phyloP scores from a whole-genome alignment of 2,888 invertebrate genomes.

The Drosophila putrida region DNA sequence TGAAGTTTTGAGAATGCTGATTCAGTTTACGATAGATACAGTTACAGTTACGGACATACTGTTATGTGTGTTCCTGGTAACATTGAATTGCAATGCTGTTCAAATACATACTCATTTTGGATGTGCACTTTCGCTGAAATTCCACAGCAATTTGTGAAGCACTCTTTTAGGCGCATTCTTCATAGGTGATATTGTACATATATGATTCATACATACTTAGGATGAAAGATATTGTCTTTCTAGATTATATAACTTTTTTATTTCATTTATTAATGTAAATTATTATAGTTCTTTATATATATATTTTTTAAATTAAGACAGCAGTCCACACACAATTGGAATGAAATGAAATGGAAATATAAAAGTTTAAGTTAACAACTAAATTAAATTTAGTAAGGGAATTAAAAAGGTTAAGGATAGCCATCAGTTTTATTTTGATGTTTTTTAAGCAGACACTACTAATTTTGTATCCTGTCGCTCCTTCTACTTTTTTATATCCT shows the following conservation, averaged over 20 bases:
- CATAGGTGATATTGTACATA: neutral
- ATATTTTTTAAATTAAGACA: no score
- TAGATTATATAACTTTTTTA: neutral
- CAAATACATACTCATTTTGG: neutral
- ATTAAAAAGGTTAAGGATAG: no score
- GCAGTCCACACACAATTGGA: no score
- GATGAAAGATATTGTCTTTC: no score
- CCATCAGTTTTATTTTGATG: no score
- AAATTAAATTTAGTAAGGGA: no score
- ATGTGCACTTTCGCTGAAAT: slow-evolving; percentile 7
- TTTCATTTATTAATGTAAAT: neutral
- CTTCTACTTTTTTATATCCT: no score
- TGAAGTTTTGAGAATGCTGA: neutral
- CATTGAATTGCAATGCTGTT: slow-evolving; percentile 12
- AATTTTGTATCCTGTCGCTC: no score
- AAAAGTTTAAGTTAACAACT: no score
- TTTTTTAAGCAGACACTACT: no score
- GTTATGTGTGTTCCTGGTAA: neutral
- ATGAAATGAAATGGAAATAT: no score
- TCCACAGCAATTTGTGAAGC: slow-evolving; percentile 4
- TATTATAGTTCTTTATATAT: no score
- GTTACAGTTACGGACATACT: neutral
- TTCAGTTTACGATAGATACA: slow-evolving; percentile 9
- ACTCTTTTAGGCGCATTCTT: neutral
- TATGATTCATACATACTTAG: neutral